Conservation (phyloP, 2,888 invertebrate species). For the Diachrysia chrysitis region DNA sequence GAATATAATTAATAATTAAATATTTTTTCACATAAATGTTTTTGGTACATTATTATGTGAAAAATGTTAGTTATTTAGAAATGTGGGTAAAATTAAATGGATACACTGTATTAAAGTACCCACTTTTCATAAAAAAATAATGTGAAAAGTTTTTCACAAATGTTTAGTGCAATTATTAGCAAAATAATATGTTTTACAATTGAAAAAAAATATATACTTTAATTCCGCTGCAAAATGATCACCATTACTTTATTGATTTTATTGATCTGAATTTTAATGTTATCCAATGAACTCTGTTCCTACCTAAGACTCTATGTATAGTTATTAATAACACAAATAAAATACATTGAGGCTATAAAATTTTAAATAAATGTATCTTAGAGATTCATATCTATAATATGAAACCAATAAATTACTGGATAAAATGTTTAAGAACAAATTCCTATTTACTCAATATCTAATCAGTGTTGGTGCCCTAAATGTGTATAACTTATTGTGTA, state of each 20-base stretch:
- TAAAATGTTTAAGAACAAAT: slow-evolving; percentile 14
- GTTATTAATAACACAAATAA: not conserved
- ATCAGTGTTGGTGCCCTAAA: slow-evolving; percentile 43
- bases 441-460: slow-evolving; percentile 14
- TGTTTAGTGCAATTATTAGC: no score
- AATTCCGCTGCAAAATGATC: not conserved
- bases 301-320: not conserved
- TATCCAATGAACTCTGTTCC: not conserved
- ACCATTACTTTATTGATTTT: not conserved
- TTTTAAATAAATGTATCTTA: not conserved
- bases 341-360: not conserved
- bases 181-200: no score
- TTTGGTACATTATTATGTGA: no score
- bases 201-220: no score
- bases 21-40: no score
- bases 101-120: not conserved
- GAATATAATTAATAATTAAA: not conserved
- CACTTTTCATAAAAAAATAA: not conserved
- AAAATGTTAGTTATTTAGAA: no score
- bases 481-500: slow-evolving; percentile 38
- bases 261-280: not conserved
- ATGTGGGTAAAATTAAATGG: no score
- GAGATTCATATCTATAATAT: not conserved
- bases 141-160: no score
- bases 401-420: slow-evolving; percentile 12